Evolutionary conservation across 2,113 vertebrate genomes (phyloP).

Genomic region (Probosciger aterrimus): DNA sequence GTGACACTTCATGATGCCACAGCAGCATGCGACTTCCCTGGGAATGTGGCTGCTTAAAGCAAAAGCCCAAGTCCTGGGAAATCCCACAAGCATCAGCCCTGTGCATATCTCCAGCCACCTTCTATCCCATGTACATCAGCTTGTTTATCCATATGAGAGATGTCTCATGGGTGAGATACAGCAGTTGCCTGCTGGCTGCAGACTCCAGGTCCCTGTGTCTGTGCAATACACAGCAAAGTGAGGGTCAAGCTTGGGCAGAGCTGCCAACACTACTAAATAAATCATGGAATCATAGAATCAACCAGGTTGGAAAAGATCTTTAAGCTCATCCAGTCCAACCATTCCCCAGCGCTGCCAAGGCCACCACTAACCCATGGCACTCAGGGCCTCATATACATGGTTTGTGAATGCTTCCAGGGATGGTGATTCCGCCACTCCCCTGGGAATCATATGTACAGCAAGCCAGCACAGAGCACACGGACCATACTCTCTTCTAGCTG

Average conservation of each 20-base stretch:
- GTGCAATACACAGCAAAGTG: fast-evolving
- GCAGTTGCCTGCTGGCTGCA: not conserved
- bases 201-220: fast-evolving
- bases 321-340: not conserved
- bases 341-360: not conserved
- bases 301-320: not conserved
- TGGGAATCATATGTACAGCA: not conserved
- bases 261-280: not conserved
- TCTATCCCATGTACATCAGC: fast-evolving
- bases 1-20: not conserved
- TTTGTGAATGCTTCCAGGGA: not conserved
- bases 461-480: fast-evolving
- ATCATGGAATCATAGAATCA: not conserved
- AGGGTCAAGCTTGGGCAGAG: not conserved
- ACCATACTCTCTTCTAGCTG: not conserved
- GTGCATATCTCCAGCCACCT: not conserved
- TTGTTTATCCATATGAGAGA: fast-evolving
- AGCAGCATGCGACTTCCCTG: not conserved
- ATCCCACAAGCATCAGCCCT: not conserved
- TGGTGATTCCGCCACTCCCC: not conserved
- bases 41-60: fast-evolving
- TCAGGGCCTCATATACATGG: not conserved
- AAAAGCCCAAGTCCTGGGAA: not conserved
- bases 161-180: fast-evolving
- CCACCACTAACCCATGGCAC: not conserved